Conservation (phyloP, 2,797 vertebrate species). For the Pogoniulus pusillus region DNA sequence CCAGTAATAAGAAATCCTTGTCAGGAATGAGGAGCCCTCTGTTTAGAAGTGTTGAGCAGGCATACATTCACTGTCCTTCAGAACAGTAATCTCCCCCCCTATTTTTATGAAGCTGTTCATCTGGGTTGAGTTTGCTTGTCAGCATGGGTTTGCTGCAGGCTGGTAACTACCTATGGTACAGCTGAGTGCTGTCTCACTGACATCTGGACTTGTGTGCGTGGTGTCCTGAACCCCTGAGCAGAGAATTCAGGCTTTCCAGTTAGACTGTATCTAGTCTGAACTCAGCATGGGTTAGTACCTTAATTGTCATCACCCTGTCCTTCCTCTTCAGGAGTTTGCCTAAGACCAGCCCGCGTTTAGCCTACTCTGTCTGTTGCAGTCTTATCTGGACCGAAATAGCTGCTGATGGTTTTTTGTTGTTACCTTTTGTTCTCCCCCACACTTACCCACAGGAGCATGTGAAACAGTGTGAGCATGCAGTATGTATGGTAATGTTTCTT, state of each 20-base stretch:
- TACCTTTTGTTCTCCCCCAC: no score
- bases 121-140: not conserved
- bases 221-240: not conserved
- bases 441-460: not conserved
- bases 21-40: not conserved
- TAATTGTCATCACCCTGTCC: not conserved
- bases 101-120: not conserved
- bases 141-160: not conserved
- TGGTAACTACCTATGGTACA: rapidly evolving
- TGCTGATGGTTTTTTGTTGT: not conserved
- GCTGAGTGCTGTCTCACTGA: not conserved
- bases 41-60: not conserved
- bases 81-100: not conserved
- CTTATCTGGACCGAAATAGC: not conserved
- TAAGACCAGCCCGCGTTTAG: not conserved
- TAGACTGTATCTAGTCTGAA: not conserved
- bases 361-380: not conserved
- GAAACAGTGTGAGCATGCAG: not conserved
- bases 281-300: not conserved
- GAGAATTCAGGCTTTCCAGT: not conserved
- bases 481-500: not conserved
- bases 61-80: not conserved
- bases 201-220: rapidly evolving
- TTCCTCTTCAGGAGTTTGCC: not conserved
- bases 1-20: not conserved